Conservation (phyloP, 2,113 vertebrate species). For the Labeo rohita region DNA sequence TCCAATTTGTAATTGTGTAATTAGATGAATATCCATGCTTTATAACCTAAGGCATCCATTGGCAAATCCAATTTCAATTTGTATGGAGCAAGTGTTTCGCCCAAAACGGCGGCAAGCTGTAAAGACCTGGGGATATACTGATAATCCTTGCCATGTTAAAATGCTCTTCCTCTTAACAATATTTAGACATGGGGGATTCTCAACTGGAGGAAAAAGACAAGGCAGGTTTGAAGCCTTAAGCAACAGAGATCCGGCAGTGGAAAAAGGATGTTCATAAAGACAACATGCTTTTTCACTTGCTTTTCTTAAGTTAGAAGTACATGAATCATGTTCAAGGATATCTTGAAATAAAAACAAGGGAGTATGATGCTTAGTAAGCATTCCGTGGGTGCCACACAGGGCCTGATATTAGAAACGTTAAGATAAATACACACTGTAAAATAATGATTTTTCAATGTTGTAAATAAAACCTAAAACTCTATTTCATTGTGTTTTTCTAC, state of each 20-base stretch:
- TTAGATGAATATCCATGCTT: slow-evolving; percentile 83
- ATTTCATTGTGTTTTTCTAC: too few relatives aligned
- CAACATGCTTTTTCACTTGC: slow-evolving; percentile 59
- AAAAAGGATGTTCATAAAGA: slow-evolving; percentile 67
- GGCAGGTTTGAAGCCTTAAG: slow-evolving; percentile 59
- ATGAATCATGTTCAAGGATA: neutral
- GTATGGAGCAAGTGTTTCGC: slow-evolving; percentile 75
- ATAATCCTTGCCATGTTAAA: slow-evolving; percentile 78
- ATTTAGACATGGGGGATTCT: slow-evolving; percentile 71
- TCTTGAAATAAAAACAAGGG: neutral
- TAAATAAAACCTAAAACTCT: too few relatives aligned
- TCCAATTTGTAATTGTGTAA: slow-evolving; percentile 77
- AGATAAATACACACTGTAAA: neutral
- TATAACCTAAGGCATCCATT: slow-evolving; percentile 81
- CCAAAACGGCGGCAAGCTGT: slow-evolving; percentile 73
- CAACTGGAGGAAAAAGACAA: slow-evolving; percentile 70
- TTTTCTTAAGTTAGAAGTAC: neutral
- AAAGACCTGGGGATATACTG: slow-evolving; percentile 75
- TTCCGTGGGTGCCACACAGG: neutral
- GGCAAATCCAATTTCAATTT: slow-evolving; percentile 84
- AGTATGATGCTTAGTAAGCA: neutral
- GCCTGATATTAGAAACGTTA: neutral
- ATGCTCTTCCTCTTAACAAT: slow-evolving; percentile 67
- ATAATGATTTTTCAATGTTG: neutral
- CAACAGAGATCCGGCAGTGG: slow-evolving; percentile 51